Conservation (phyloP, 2,797 vertebrate species). For the Sebastes itinus region DNA sequence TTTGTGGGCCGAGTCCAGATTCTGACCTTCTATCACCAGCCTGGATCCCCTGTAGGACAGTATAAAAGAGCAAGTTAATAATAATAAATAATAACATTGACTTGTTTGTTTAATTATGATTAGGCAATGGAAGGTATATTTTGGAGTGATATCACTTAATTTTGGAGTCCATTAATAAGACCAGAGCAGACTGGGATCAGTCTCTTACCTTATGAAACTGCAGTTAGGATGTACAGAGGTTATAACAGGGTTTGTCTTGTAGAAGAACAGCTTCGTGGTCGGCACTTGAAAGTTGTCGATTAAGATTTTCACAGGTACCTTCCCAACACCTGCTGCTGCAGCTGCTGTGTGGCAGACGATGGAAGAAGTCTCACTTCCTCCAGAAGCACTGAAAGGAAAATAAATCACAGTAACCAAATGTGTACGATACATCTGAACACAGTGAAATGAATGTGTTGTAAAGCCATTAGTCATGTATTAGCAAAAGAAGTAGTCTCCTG, state of each 20-base stretch:
- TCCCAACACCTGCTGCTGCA: conserved; percentile 36
- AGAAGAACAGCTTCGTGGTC: conserved; percentile 80
- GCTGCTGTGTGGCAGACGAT: conserved; percentile 73
- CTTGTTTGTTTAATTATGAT: neutral
- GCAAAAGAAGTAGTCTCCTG: neutral
- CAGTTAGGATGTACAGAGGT: conserved; percentile 82
- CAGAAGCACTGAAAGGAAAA: conserved; percentile 49
- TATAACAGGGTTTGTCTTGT: conserved; percentile 85
- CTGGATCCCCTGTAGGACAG: conserved; percentile 79
- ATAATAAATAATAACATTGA: neutral
- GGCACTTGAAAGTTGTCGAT: conserved; percentile 83
- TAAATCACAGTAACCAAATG: neutral
- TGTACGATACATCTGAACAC: neutral
- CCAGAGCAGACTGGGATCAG: neutral
- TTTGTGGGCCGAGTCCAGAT: conserved; percentile 87
- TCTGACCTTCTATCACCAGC: conserved; percentile 85
- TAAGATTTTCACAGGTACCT: conserved; percentile 73
- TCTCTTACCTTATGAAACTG: conserved; percentile 85
- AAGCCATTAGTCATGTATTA: neutral
- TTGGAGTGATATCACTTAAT: neutral
- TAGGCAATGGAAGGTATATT: neutral
- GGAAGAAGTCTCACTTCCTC: conserved; percentile 53
- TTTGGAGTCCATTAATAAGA: neutral
- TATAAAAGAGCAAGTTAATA: neutral
- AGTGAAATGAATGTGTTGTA: neutral